Conservation (phyloP, 2,888 invertebrate species). For the Alloplasta piceator region DNA sequence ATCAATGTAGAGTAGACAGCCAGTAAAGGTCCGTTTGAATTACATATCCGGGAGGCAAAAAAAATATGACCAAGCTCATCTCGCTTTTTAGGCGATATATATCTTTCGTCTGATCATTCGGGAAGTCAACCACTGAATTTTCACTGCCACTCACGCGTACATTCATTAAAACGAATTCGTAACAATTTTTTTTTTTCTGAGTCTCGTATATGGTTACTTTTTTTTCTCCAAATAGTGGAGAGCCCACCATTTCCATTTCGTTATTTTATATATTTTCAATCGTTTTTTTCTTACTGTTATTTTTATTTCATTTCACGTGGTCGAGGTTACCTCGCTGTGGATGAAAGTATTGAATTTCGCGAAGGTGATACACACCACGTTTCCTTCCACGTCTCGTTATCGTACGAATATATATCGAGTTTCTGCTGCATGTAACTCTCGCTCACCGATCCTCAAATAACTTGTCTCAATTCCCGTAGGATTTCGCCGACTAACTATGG, state of each 20-base stretch:
- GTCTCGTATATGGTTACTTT: background rate
- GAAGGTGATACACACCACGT: background rate
- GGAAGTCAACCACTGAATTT: conserved; percentile 38
- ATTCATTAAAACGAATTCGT: conserved; percentile 45
- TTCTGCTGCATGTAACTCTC: background rate
- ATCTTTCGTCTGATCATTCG: conserved; percentile 43
- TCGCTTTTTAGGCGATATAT: conserved; percentile 31
- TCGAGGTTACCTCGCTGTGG: background rate
- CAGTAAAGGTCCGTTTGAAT: conserved; percentile 19
- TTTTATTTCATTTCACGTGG: conserved; percentile 7
- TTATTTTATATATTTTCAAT: conserved; percentile 3
- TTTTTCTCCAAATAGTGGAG: background rate
- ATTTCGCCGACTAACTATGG: background rate
- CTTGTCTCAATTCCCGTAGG: background rate
- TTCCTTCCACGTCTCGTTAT: conserved; percentile 5
- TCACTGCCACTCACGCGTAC: conserved; percentile 9
- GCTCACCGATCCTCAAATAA: background rate
- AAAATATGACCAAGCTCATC: conserved; percentile 3
- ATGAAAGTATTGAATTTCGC: conserved; percentile 16
- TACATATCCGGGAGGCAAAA: conserved; percentile 26
- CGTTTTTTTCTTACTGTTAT: background rate
- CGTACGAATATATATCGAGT: conserved; percentile 24
- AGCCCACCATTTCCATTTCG: background rate
- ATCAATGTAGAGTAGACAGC: conserved; percentile 32
- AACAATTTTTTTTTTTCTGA: conserved; percentile 9